phyloP scores from a whole-genome alignment of 2,797 vertebrate genomes.

The Sylvilagus floridanus region DNA sequence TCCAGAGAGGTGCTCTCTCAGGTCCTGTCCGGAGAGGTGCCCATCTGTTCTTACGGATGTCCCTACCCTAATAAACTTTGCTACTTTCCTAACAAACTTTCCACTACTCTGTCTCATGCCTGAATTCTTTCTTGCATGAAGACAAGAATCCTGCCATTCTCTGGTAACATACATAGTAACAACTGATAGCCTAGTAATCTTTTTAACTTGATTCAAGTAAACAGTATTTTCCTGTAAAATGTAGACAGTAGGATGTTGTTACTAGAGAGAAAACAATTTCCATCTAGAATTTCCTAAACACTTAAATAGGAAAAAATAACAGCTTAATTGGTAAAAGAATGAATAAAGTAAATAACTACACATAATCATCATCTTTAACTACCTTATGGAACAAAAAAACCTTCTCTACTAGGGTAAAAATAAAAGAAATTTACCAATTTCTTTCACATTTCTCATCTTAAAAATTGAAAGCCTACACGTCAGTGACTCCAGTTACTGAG shows the following conservation, averaged over 20 bases:
- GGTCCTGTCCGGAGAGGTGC: too few species aligned
- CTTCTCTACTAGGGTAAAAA: not conserved
- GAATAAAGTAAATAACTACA: not conserved
- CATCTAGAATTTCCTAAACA: not conserved
- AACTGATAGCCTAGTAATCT: not conserved
- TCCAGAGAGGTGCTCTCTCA: too few species aligned
- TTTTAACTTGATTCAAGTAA: not conserved
- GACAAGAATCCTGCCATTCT: too few species aligned
- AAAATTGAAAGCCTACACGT: not conserved
- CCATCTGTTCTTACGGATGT: too few species aligned
- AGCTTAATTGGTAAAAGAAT: not conserved
- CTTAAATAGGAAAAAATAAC: not conserved
- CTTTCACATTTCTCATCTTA: conserved; percentile 36
- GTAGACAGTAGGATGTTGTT: not conserved
- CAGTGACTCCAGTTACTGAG: not conserved
- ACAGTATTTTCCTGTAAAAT: conserved; percentile 46
- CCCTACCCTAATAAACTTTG: too few species aligned
- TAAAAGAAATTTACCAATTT: not conserved
- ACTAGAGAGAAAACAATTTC: not conserved
- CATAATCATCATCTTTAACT: not conserved
- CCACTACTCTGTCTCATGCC: too few species aligned
- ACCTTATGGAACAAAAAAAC: not conserved
- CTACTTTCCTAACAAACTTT: too few species aligned
- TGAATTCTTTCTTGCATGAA: too few species aligned
- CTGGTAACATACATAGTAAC: not conserved